These are phyloP conservation scores for Aproaerema taeniolella DNA, from an alignment of 2,888 invertebrate genomes.

Conservation along the genomic window DNA sequence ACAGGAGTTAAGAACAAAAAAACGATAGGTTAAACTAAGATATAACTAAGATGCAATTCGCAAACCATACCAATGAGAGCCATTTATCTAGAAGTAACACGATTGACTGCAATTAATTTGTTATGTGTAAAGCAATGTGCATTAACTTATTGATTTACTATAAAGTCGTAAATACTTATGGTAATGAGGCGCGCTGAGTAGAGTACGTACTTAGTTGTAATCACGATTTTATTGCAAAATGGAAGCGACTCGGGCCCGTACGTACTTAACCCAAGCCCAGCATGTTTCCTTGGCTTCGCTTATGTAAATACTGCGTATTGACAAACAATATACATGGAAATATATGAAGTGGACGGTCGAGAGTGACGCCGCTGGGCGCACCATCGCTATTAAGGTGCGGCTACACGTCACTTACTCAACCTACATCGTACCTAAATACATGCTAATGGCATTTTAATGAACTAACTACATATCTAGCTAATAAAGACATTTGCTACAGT, in stretches of 20 bases:
- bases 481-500: too few relatives aligned
- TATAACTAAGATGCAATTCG: neutral
- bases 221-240: constrained; percentile 66
- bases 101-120: constrained; percentile 52
- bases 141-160: constrained; percentile 64
- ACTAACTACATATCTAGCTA: too few relatives aligned
- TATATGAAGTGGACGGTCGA: constrained; percentile 57
- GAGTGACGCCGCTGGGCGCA: constrained; percentile 21
- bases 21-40: too few relatives aligned
- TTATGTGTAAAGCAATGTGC: constrained; percentile 41
- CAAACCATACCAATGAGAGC: constrained; percentile 12
- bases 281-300: constrained; percentile 50
- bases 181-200: constrained; percentile 48
- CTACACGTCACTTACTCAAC: neutral
- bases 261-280: constrained; percentile 39
- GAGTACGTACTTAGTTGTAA: constrained; percentile 32
- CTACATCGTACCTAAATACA: neutral
- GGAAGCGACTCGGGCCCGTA: constrained; percentile 35
- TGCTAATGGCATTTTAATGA: too few relatives aligned
- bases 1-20: too few relatives aligned
- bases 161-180: constrained; percentile 60
- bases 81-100: constrained; percentile 28
- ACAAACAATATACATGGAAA: constrained; percentile 63
- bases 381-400: constrained; percentile 1
- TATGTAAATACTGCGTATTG: constrained; percentile 61